A percentile compares a stretch with the other conserved stretches of the same genome.
Conservation (phyloP, 2,888 invertebrate species). For the Meiosimyza platycephala region DNA sequence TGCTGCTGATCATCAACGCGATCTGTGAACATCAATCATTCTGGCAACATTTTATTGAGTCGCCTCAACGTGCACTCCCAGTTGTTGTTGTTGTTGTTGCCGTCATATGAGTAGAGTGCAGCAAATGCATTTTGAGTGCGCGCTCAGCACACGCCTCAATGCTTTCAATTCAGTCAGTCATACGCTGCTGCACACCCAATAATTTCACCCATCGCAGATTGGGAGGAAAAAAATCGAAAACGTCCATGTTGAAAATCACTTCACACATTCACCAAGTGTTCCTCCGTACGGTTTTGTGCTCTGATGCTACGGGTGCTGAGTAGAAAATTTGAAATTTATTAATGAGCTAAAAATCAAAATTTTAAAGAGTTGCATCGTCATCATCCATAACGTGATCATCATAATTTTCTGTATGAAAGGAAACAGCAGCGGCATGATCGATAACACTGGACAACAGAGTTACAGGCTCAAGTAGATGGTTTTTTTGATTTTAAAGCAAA, state of each 20-base stretch:
- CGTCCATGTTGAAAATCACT: constrained; percentile 14
- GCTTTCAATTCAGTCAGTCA: neutral
- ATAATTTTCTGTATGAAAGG: no score
- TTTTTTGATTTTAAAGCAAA: no score
- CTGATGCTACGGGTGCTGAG: neutral
- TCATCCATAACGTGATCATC: no score
- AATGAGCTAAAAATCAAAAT: constrained; percentile 11
- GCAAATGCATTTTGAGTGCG: constrained; percentile 2
- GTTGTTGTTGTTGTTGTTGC: constrained; percentile 8
- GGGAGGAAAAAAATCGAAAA: neutral
- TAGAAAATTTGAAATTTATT: constrained; percentile 14
- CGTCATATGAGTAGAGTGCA: neutral
- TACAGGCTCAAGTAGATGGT: no score
- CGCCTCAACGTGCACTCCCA: neutral
- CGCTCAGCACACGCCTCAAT: constrained; percentile 2
- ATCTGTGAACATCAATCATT: constrained; percentile 12
- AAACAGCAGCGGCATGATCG: no score
- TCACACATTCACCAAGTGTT: constrained; percentile 15
- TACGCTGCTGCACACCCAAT: neutral
- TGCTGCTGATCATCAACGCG: neutral
- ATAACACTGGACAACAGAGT: no score
- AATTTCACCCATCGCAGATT: no score
- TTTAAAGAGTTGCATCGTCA: neutral
- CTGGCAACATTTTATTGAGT: constrained; percentile 19
- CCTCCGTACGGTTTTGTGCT: neutral